Percentiles rank a stretch among this genome's conserved stretches.
These are phyloP conservation scores for Chauna torquata DNA, from an alignment of 2,113 vertebrate species.

Conservation along the genomic window DNA sequence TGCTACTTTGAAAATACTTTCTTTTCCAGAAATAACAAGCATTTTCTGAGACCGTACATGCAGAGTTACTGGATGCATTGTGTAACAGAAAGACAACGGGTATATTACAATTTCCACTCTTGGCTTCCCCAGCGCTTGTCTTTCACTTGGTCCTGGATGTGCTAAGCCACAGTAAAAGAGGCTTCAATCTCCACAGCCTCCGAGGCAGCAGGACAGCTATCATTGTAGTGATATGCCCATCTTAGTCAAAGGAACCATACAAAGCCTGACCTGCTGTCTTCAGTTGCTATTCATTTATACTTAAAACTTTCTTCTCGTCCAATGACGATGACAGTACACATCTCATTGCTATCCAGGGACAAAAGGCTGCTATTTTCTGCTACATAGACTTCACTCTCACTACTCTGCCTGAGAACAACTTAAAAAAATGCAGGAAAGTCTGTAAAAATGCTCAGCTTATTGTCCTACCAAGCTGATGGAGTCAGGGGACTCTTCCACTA, in stretches of 20 bases:
- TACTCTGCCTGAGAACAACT: background rate
- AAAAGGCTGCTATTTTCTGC: no score
- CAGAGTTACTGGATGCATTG: background rate
- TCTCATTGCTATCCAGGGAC: background rate
- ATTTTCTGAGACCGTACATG: background rate
- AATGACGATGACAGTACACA: background rate
- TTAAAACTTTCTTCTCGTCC: background rate
- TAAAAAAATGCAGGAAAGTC: background rate
- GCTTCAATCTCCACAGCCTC: background rate
- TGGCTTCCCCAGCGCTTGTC: background rate
- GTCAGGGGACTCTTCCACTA: background rate
- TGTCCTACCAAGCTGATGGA: background rate
- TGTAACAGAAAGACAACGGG: background rate
- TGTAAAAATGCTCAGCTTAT: background rate
- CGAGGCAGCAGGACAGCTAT: background rate
- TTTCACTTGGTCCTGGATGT: background rate
- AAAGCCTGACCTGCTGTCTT: background rate
- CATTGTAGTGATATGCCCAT: fast-evolving
- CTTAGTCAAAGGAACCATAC: background rate
- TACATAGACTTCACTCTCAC: fast-evolving
- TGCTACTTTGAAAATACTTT: background rate
- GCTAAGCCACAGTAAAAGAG: background rate
- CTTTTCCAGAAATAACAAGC: background rate
- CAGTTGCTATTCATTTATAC: background rate
- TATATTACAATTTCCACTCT: fast-evolving